Conservation (phyloP, 2,797 vertebrate genomes). For the Sebastiscus albofasciatus region DNA sequence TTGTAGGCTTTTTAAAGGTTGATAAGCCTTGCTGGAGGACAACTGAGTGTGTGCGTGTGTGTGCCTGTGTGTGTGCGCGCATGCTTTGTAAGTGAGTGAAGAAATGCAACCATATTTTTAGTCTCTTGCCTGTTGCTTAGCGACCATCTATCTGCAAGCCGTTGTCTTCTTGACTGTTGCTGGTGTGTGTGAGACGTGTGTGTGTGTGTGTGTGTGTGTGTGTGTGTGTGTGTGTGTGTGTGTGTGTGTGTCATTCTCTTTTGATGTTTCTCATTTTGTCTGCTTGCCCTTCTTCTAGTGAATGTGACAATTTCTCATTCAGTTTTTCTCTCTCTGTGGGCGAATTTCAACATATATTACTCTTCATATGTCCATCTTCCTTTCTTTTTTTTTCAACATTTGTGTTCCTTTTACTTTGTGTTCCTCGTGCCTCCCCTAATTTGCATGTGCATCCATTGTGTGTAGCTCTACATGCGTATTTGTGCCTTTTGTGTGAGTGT, state of each 20-base stretch:
- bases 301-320: constrained; percentile 26
- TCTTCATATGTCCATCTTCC: not conserved
- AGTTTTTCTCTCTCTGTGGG: not conserved
- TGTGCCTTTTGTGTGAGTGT: constrained; percentile 26
- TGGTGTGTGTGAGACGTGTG: constrained; percentile 24
- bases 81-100: constrained; percentile 42
- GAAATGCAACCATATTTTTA: constrained; percentile 79
- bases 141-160: constrained; percentile 70
- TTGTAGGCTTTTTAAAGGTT: constrained; percentile 53
- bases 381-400: not conserved
- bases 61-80: not conserved
- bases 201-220: constrained; percentile 7
- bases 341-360: not conserved
- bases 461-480: constrained; percentile 15
- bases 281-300: constrained; percentile 9
- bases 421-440: constrained; percentile 44
- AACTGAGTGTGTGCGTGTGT: not conserved
- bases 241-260: constrained; percentile 13
- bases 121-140: constrained; percentile 83
- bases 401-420: not conserved
- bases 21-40: constrained; percentile 45
- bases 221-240: not conserved
- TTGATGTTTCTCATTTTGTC: constrained; percentile 33
- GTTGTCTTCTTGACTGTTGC: constrained; percentile 73
- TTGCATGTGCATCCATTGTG: constrained; percentile 35